phyloP scores from a whole-genome alignment of 2,797 vertebrate species.

The Poliocrania exsul region DNA sequence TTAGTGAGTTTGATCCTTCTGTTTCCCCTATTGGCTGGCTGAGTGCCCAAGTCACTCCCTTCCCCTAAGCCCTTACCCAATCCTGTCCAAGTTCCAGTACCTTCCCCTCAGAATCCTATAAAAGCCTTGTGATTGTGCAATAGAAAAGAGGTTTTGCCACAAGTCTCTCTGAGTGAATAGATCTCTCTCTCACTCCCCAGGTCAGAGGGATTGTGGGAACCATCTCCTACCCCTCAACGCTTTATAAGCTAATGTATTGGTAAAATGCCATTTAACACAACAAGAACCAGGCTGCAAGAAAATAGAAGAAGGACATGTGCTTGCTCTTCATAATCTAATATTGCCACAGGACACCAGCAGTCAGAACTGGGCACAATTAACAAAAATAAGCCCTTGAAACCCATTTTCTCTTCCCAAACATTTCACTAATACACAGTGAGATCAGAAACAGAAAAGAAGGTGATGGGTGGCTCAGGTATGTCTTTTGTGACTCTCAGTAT shows the following conservation, averaged over 20 bases:
- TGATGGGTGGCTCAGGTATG: not conserved
- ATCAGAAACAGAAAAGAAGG: not conserved
- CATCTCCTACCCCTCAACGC: too few relatives aligned
- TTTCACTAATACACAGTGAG: not conserved
- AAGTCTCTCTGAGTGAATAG: too few relatives aligned
- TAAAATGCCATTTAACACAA: not conserved
- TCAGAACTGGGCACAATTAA: not conserved
- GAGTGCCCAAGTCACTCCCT: too few relatives aligned
- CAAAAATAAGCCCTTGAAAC: not conserved
- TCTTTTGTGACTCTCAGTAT: accelerated
- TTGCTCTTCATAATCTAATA: not conserved
- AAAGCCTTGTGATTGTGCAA: too few relatives aligned
- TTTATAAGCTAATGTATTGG: not conserved
- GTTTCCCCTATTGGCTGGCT: too few relatives aligned
- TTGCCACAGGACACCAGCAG: not conserved
- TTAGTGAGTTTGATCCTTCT: too few relatives aligned
- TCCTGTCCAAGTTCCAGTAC: too few relatives aligned
- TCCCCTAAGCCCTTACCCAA: too few relatives aligned
- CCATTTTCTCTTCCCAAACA: not conserved
- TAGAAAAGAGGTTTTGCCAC: too few relatives aligned
- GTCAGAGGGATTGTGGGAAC: too few relatives aligned
- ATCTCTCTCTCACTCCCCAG: too few relatives aligned
- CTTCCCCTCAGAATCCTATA: too few relatives aligned
- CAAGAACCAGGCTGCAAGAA: not conserved
- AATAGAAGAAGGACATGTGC: not conserved